A percentile compares a stretch with the other conserved stretches of the same genome.
phyloP scores from a whole-genome alignment of 2,797 vertebrate species.

The Sparus aurata region DNA sequence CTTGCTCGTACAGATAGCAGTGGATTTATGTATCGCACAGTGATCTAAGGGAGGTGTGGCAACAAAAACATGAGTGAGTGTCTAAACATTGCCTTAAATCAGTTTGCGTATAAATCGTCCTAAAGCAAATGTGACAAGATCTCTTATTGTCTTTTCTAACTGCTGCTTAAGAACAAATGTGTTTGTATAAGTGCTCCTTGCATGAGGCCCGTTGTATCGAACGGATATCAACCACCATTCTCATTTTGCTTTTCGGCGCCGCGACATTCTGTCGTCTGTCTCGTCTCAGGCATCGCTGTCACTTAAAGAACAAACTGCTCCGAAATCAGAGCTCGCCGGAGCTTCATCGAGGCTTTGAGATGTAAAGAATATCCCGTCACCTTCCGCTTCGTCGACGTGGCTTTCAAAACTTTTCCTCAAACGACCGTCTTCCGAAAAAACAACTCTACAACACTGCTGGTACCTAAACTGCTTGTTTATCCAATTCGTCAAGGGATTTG shows the following conservation, averaged over 20 bases:
- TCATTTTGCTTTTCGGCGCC: not conserved
- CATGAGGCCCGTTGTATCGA: not conserved
- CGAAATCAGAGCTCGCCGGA: slow-evolving; percentile 27
- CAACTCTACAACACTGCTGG: slow-evolving; percentile 9
- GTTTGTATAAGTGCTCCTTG: too few relatives aligned
- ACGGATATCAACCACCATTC: not conserved
- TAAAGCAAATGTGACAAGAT: not conserved
- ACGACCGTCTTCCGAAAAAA: slow-evolving; percentile 35
- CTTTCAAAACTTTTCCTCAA: slow-evolving; percentile 51
- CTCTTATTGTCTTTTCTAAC: not conserved
- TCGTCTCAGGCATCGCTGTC: slow-evolving; percentile 19
- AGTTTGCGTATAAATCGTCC: too few relatives aligned
- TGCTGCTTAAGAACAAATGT: not conserved
- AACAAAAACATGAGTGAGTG: not conserved
- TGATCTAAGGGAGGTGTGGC: not conserved
- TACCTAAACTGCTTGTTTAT: slow-evolving; percentile 71
- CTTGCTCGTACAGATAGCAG: not conserved
- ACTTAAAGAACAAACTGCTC: slow-evolving; percentile 33
- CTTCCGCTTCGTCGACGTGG: not conserved
- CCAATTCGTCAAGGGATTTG: slow-evolving; percentile 66
- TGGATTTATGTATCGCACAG: too few relatives aligned
- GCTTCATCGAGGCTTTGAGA: slow-evolving; percentile 8
- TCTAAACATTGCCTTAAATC: not conserved
- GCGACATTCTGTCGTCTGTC: slow-evolving; percentile 2
- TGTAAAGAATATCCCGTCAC: slow-evolving; percentile 21